phyloP scores from a whole-genome alignment of 2,113 vertebrate species.

The Galbula dea region DNA sequence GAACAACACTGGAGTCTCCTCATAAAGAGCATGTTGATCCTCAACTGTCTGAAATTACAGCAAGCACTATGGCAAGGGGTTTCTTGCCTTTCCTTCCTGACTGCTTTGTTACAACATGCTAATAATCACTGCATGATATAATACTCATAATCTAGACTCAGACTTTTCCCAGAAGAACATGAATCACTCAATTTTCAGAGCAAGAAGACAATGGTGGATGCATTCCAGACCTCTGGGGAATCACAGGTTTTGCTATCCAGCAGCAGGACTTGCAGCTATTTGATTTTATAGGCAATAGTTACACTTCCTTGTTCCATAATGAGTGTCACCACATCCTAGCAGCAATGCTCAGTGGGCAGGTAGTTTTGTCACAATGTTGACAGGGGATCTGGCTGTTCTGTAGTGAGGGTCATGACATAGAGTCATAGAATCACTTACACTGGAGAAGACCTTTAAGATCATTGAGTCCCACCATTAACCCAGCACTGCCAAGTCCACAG shows the following conservation, averaged over 20 bases:
- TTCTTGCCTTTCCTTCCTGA: not conserved
- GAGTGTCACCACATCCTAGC: not conserved
- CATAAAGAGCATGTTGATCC: not conserved
- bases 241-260: not conserved
- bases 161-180: not conserved
- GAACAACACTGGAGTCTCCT: not conserved
- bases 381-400: not conserved
- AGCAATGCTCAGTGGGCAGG: not conserved
- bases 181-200: not conserved
- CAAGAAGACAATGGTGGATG: not conserved
- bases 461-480: not conserved
- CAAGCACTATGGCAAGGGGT: not conserved
- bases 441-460: not conserved
- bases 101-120: not conserved
- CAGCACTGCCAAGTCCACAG: not conserved
- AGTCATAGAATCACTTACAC: not conserved
- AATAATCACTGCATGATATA: not conserved
- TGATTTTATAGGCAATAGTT: not conserved
- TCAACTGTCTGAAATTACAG: not conserved
- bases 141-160: not conserved
- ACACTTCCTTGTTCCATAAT: not conserved
- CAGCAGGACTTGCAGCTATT: not conserved
- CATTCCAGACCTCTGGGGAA: not conserved
- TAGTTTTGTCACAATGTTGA: not conserved
- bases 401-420: accelerated